Evolutionary conservation across 1,140 invertebrate genomes (phyloP).

Genomic region (Rhopalosiphum maidis): DNA sequence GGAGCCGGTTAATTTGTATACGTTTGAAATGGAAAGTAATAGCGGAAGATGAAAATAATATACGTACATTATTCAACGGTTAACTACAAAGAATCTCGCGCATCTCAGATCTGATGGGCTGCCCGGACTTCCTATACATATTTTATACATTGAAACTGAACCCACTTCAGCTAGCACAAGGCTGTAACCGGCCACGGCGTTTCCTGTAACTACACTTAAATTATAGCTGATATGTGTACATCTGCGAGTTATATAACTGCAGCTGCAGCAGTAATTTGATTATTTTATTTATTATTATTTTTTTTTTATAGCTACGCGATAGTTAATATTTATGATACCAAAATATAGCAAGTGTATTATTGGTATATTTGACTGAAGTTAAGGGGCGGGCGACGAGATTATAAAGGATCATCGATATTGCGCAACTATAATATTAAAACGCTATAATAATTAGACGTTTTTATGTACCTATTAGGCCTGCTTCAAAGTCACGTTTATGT

Average conservation of each 20-base stretch:
- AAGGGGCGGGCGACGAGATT: background rate
- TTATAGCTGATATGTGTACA: background rate
- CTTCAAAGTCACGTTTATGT: background rate
- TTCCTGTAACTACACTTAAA: background rate
- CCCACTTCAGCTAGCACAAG: background rate
- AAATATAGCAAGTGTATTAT: background rate
- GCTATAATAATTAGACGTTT: background rate
- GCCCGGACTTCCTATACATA: background rate
- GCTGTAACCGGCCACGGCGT: background rate
- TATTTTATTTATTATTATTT: background rate
- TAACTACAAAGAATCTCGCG: background rate
- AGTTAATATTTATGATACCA: background rate
- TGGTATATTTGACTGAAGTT: background rate
- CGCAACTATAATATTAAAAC: background rate
- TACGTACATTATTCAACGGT: background rate
- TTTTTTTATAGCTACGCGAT: background rate
- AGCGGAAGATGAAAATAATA: background rate
- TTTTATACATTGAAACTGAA: background rate
- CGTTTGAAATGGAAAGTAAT: slow-evolving; percentile 17
- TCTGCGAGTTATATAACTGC: background rate
- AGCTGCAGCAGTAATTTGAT: background rate
- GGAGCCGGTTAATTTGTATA: background rate
- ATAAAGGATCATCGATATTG: background rate
- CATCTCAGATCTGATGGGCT: background rate
- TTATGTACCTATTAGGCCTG: no score